Evolutionary conservation across 2,888 invertebrate genomes (phyloP).

Genomic region (Epicampocera succincta): DNA sequence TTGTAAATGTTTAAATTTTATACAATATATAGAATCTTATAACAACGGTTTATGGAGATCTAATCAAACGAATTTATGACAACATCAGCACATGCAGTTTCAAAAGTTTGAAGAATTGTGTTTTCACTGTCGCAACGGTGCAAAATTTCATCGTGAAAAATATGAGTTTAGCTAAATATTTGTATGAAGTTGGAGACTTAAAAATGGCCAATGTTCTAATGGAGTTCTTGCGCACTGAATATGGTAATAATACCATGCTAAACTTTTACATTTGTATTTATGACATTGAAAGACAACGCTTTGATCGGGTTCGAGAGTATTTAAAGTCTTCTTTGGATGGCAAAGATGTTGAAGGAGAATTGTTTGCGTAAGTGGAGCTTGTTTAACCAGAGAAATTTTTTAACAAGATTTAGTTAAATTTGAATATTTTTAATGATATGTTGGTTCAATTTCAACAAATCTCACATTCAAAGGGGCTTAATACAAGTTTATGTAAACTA

Average conservation of each 20-base stretch:
- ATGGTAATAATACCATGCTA: conserved; percentile 66
- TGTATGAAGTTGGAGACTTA: conserved; percentile 61
- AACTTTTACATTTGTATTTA: conserved; percentile 73
- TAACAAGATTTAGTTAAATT: background rate
- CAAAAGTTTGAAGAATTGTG: conserved; percentile 32
- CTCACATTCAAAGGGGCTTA: conserved; percentile 67
- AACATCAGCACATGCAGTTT: conserved; percentile 50
- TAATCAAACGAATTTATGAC: conserved; percentile 53
- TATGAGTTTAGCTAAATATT: conserved; percentile 57
- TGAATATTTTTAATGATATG: too few species aligned
- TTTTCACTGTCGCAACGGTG: background rate
- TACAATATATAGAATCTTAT: conserved; percentile 62
- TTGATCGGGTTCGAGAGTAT: conserved; percentile 69
- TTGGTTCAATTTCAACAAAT: background rate
- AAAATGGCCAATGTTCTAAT: conserved; percentile 55
- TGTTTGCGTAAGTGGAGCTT: conserved; percentile 60
- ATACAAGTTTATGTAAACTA: conserved; percentile 74
- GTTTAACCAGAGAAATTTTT: background rate
- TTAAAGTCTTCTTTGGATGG: conserved; percentile 50
- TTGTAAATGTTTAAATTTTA: background rate
- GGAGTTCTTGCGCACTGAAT: conserved; percentile 35
- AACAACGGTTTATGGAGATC: conserved; percentile 68
- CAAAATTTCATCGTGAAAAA: conserved; percentile 37
- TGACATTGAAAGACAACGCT: conserved; percentile 73
- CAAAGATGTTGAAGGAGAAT: conserved; percentile 65